These are phyloP conservation scores for Ceratoteleas bidentatus DNA, from an alignment of 1,140 invertebrate genomes.

Conservation along the genomic window DNA sequence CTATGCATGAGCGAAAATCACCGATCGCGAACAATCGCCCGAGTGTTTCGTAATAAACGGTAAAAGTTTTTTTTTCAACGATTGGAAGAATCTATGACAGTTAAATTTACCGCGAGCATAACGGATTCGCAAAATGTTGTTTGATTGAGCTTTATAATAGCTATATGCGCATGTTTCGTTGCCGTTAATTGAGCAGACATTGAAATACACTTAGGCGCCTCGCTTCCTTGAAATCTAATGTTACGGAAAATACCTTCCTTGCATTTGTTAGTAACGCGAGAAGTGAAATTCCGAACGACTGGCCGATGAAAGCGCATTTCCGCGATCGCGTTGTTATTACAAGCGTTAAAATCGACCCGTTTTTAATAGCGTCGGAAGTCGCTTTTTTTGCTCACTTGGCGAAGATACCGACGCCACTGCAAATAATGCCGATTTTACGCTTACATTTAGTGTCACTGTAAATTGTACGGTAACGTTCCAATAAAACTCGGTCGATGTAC, in stretches of 20 bases:
- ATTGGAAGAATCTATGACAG: too few species aligned
- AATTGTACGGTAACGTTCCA: too few species aligned
- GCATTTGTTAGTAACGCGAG: conserved; percentile 35
- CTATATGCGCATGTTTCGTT: too few species aligned
- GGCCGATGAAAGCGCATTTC: conserved; percentile 45
- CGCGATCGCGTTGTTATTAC: conserved; percentile 36
- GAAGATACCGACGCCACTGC: conserved; percentile 14
- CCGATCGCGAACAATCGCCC: too few species aligned
- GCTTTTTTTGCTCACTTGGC: conserved; percentile 16
- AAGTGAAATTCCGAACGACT: conserved; percentile 48
- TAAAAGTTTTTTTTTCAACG: too few species aligned
- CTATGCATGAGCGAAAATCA: too few species aligned
- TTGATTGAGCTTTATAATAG: too few species aligned
- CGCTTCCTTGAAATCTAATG: conserved; percentile 33
- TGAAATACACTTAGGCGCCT: too few species aligned
- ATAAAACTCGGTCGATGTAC: too few species aligned
- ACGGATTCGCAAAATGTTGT: too few species aligned
- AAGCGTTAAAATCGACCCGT: conserved; percentile 26
- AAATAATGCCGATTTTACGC: conserved; percentile 37
- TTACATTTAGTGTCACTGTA: neutral
- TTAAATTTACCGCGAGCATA: too few species aligned
- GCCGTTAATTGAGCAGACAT: neutral
- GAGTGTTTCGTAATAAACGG: too few species aligned
- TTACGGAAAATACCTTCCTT: conserved; percentile 32
- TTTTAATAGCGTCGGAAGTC: conserved; percentile 27